phyloP scores from a whole-genome alignment of 2,888 invertebrate species.

The Ryuthela nishihirai region DNA sequence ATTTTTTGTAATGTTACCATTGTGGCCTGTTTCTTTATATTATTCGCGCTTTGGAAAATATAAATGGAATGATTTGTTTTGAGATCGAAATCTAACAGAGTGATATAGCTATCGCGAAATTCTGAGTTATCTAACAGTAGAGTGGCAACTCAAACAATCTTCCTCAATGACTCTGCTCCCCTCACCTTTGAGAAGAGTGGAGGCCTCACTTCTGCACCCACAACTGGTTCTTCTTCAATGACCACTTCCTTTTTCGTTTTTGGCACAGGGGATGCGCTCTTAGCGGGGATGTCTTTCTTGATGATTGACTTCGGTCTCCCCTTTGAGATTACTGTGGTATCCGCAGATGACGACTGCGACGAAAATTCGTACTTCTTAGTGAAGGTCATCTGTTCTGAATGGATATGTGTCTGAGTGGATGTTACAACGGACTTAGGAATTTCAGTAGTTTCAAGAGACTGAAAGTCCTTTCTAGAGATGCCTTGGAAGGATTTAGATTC shows the following conservation, averaged over 20 bases:
- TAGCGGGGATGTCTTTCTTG: slow-evolving; percentile 18
- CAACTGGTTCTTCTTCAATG: slow-evolving; percentile 35
- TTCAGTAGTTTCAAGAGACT: too few relatives aligned
- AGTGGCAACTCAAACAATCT: slow-evolving; percentile 8
- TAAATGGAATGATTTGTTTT: too few relatives aligned
- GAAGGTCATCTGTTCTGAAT: slow-evolving; percentile 23
- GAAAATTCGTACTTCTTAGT: slow-evolving; percentile 27
- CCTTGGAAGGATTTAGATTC: too few relatives aligned
- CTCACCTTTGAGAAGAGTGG: slow-evolving; percentile 37
- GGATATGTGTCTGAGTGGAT: too few relatives aligned
- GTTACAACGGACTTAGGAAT: too few relatives aligned
- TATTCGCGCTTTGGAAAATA: too few relatives aligned
- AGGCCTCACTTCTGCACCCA: slow-evolving; percentile 33
- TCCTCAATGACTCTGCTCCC: slow-evolving; percentile 34
- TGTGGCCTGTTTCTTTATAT: too few relatives aligned
- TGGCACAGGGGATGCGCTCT: slow-evolving; percentile 1
- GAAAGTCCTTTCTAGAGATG: too few relatives aligned
- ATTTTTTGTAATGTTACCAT: too few relatives aligned
- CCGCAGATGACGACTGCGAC: slow-evolving; percentile 3
- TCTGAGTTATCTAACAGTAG: neutral
- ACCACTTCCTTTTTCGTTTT: slow-evolving; percentile 31
- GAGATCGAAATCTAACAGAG: too few relatives aligned
- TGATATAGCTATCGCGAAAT: too few relatives aligned
- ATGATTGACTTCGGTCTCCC: slow-evolving; percentile 30
- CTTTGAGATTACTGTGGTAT: neutral